These are phyloP conservation scores for Crotalus adamanteus DNA, from an alignment of 2,797 vertebrate genomes.

Conservation along the genomic window DNA sequence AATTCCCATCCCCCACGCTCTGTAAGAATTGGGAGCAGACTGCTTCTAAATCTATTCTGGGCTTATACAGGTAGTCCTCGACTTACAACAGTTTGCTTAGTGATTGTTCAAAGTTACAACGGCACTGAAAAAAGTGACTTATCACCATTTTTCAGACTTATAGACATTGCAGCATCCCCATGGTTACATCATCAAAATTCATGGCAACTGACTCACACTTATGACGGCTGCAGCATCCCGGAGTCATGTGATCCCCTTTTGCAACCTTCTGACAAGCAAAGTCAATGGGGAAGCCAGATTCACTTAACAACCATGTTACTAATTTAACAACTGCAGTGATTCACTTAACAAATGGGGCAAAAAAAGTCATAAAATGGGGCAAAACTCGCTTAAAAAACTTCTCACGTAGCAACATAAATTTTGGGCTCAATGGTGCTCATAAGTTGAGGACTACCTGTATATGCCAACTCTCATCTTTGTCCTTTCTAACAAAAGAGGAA, in stretches of 20 bases:
- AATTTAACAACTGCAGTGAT: neutral
- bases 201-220: neutral
- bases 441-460: neutral
- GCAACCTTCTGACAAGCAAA: neutral
- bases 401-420: no score
- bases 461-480: neutral
- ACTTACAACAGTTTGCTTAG: neutral
- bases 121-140: neutral
- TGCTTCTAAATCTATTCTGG: neutral
- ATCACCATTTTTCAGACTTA: neutral
- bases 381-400: no score
- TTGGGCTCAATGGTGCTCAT: neutral
- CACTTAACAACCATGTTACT: neutral
- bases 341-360: neutral
- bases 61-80: neutral
- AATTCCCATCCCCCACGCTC: neutral
- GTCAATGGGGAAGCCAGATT: neutral
- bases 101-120: neutral
- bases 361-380: no score
- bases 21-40: neutral
- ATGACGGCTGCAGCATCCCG: neutral
- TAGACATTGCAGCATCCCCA: neutral
- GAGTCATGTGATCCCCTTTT: neutral
- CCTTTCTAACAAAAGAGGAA: slow-evolving; percentile 1
- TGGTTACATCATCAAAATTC: neutral